Evolutionary conservation across 2,113 vertebrate species (phyloP).

Genomic region (Podarcis raffonei): DNA sequence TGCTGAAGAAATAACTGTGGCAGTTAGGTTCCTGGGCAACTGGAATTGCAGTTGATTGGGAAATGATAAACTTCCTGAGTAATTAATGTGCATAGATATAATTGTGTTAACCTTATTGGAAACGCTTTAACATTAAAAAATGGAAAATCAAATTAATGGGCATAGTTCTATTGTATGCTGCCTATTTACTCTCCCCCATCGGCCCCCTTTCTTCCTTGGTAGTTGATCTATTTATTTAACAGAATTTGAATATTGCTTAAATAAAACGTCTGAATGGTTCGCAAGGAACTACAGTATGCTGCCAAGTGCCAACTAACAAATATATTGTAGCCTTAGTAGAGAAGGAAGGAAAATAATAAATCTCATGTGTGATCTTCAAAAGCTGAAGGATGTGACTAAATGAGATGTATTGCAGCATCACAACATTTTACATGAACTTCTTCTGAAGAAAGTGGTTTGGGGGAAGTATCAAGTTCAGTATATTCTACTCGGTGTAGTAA

Average conservation of each 20-base stretch:
- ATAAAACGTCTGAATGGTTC: background rate
- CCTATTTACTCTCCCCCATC: background rate
- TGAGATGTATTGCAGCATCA: background rate
- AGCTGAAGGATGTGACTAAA: conserved; percentile 1
- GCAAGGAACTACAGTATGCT: background rate
- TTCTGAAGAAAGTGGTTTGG: background rate
- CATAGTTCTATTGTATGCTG: conserved; percentile 8
- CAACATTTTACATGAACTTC: background rate
- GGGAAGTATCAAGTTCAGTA: background rate
- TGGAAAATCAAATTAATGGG: conserved; percentile 45
- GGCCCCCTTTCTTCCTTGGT: background rate
- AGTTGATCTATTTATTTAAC: too few relatives aligned
- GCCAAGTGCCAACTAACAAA: background rate
- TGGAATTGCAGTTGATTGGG: conserved; percentile 49
- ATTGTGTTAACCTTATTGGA: conserved; percentile 55
- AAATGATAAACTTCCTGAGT: conserved; percentile 58
- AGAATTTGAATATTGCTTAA: too few relatives aligned
- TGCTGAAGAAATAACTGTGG: conserved; percentile 48
- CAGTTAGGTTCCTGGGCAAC: conserved; percentile 61
- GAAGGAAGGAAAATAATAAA: conserved; percentile 19
- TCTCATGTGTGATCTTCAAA: conserved; percentile 11
- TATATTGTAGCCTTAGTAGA: background rate
- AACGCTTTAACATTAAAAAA: conserved; percentile 42
- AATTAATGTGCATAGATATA: conserved; percentile 44
- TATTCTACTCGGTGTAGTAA: background rate